Evolutionary conservation across 30 jellyfish, hydroid and myxozoan genomes (phyloP).

Genomic region (Aurelia coerulea): DNA sequence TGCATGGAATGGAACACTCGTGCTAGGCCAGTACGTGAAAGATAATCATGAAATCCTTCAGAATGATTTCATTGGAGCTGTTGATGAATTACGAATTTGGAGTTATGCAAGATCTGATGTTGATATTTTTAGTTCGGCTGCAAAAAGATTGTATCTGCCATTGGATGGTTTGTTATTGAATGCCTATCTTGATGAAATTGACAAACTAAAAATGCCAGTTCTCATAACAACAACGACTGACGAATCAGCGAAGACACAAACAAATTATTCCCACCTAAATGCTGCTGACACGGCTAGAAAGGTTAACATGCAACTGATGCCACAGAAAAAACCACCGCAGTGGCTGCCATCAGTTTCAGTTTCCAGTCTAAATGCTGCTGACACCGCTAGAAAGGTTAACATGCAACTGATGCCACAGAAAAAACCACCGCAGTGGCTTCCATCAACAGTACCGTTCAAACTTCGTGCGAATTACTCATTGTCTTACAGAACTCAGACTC

Average conservation of each 20-base stretch:
- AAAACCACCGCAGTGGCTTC: slow-evolving; percentile 38
- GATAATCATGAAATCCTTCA: slow-evolving; percentile 41
- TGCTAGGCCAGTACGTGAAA: slow-evolving; percentile 62
- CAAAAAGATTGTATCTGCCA: slow-evolving; percentile 22
- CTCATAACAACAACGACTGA: neutral
- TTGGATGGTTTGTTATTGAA: slow-evolving; percentile 43
- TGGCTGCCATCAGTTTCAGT: slow-evolving; percentile 70
- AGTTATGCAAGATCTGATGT: slow-evolving; percentile 32
- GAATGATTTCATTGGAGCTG: slow-evolving; percentile 59
- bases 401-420: slow-evolving; percentile 31
- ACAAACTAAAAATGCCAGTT: slow-evolving; percentile 17
- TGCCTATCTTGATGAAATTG: slow-evolving; percentile 49
- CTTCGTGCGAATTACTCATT: slow-evolving; percentile 23
- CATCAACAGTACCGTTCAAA: slow-evolving; percentile 52
- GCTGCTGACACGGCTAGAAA: neutral
- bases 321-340: slow-evolving; percentile 16
- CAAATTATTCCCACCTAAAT: neutral
- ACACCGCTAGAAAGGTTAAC: neutral
- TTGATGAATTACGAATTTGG: slow-evolving; percentile 71
- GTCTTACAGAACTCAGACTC: slow-evolving; percentile 17
- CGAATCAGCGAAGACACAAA: neutral
- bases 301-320: slow-evolving; percentile 27
- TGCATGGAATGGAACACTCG: slow-evolving; percentile 57
- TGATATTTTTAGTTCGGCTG: slow-evolving; percentile 24
- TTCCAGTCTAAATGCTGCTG: neutral